Conservation (phyloP, 2,888 invertebrate genomes). For the Plemyria rubiginata region DNA sequence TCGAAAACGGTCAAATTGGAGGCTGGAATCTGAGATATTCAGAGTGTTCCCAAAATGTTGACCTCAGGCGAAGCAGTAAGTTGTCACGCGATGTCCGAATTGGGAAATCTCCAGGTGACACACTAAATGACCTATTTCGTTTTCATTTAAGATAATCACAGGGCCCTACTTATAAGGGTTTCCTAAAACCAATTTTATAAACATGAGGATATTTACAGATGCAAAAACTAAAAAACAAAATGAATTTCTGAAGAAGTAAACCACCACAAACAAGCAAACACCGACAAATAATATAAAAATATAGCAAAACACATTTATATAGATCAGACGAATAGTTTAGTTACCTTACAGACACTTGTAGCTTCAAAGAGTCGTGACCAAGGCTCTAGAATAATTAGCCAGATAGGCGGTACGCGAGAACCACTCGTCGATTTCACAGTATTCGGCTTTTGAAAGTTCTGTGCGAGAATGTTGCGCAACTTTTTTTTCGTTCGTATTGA, state of each 20-base stretch:
- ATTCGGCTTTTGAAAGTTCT: conserved; percentile 79
- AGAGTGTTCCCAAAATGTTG: conserved; percentile 47
- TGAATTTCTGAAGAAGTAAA: not conserved
- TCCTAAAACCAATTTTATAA: conserved; percentile 9
- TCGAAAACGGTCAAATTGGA: conserved; percentile 46
- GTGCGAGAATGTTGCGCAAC: conserved; percentile 62
- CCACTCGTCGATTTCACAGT: conserved; percentile 72
- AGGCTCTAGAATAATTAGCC: conserved; percentile 74
- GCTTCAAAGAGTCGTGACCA: conserved; percentile 74
- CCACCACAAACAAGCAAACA: not conserved
- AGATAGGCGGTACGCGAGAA: conserved; percentile 60
- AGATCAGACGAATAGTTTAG: conserved; percentile 14
- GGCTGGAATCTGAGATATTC: conserved; percentile 63
- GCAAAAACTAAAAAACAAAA: not conserved
- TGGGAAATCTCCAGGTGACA: conserved; percentile 35
- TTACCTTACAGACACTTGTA: conserved; percentile 43
- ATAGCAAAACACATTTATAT: conserved; percentile 1
- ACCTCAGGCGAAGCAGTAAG: conserved; percentile 48
- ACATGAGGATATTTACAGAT: not conserved
- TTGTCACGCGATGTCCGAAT: conserved; percentile 59
- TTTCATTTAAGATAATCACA: conserved; percentile 8
- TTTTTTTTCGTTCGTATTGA: conserved; percentile 53
- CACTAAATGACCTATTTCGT: conserved; percentile 27
- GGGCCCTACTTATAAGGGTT: not conserved
- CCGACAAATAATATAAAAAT: conserved; percentile 3